Evolutionary conservation across 2,888 invertebrate species (phyloP).

Genomic region (Xestoiulus laeticollis): DNA sequence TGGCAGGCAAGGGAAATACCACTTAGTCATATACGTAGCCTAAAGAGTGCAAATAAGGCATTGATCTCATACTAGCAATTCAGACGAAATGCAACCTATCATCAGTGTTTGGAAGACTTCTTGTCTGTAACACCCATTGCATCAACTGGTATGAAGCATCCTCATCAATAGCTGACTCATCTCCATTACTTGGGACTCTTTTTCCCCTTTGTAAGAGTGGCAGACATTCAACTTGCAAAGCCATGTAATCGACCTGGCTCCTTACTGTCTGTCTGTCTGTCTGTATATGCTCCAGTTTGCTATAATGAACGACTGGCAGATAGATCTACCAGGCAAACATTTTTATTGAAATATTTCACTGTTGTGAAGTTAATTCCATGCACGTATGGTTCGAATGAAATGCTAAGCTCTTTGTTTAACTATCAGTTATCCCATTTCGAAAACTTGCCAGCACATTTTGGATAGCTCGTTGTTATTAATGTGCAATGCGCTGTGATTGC

Average conservation of each 20-base stretch:
- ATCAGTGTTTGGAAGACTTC: background rate
- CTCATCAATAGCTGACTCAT: constrained; percentile 35
- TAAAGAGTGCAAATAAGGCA: constrained; percentile 34
- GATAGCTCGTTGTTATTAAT: too few species aligned
- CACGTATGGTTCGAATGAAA: background rate
- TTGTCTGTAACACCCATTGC: background rate
- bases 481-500: too few species aligned
- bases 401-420: too few species aligned
- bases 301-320: background rate
- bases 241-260: constrained; percentile 5
- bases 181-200: background rate
- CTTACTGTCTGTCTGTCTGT: background rate
- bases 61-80: background rate
- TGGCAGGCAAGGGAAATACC: background rate
- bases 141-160: constrained; percentile 40
- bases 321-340: background rate
- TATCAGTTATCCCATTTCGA: too few species aligned
- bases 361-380: background rate
- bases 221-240: background rate
- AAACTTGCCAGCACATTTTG: too few species aligned
- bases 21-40: constrained; percentile 21
- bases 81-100: background rate
- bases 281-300: background rate
- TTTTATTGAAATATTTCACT: background rate
- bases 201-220: background rate